Evolutionary conservation across 1,140 invertebrate genomes (phyloP).

Genomic region (Drosophila rhopaloa): DNA sequence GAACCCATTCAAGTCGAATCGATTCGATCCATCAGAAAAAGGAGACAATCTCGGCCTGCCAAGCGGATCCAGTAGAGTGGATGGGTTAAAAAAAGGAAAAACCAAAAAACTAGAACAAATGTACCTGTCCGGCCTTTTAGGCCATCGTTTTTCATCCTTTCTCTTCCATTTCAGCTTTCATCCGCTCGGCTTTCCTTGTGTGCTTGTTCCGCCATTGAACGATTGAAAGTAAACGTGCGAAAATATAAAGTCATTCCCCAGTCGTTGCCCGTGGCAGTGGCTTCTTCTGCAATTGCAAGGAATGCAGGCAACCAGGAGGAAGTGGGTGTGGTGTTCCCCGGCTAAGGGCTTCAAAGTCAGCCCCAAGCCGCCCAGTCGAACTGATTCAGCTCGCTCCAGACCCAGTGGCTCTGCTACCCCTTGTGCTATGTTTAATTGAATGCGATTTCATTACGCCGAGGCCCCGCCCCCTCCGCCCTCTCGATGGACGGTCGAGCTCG

Average conservation of each 20-base stretch:
- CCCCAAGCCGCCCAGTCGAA: conserved; percentile 2
- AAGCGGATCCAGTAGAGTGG: neutral
- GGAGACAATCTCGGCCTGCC: conserved; percentile 26
- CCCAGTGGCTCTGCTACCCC: conserved; percentile 4
- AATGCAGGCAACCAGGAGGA: conserved; percentile 29
- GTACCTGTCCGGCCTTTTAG: conserved; percentile 16
- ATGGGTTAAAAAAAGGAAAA: conserved; percentile 12
- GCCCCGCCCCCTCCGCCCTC: conserved; percentile 9
- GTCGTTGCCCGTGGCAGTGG: conserved; percentile 22
- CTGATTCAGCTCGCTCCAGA: conserved; percentile 4
- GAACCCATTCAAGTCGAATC: neutral
- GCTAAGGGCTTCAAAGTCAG: conserved; percentile 36
- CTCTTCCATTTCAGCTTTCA: neutral
- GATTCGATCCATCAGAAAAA: conserved; percentile 17
- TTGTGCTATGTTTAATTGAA: conserved; percentile 79
- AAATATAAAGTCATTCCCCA: conserved; percentile 69
- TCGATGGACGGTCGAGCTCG: conserved; percentile 33
- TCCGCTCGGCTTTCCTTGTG: conserved; percentile 14
- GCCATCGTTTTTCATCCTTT: conserved; percentile 20
- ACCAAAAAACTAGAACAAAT: conserved; percentile 6
- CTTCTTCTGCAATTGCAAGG: conserved; percentile 34
- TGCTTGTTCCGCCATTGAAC: conserved; percentile 8
- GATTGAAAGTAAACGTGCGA: conserved; percentile 65
- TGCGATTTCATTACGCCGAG: conserved; percentile 72
- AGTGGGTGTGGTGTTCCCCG: neutral